Conservation (phyloP, 1,140 invertebrate species). For the Drosophila equinoxialis region DNA sequence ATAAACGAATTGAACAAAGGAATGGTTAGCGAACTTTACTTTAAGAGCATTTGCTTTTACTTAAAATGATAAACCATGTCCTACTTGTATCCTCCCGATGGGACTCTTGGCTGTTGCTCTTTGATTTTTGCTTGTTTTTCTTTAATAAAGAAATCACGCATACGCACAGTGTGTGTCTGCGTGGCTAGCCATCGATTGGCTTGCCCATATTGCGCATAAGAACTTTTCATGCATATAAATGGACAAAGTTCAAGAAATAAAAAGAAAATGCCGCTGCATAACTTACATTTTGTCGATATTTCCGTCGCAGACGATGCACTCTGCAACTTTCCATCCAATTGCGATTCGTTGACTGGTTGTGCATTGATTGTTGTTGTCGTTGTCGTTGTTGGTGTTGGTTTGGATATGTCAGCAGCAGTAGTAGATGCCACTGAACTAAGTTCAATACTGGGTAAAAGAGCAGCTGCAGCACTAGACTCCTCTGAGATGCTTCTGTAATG, state of each 20-base stretch:
- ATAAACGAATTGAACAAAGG: too few species aligned
- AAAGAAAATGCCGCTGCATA: conserved; percentile 5
- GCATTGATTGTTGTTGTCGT: conserved; percentile 1
- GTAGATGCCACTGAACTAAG: conserved; percentile 41
- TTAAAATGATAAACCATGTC: not conserved
- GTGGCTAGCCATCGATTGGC: conserved; percentile 35
- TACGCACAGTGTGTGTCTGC: conserved; percentile 47
- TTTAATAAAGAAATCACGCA: conserved; percentile 46
- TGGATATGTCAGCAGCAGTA: conserved; percentile 39
- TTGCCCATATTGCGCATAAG: conserved; percentile 37
- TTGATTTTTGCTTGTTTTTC: not conserved
- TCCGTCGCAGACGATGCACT: conserved; percentile 11
- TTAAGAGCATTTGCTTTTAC: not conserved
- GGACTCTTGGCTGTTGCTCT: not conserved
- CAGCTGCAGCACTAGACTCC: conserved; percentile 53
- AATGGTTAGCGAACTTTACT: not conserved
- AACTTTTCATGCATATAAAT: conserved; percentile 52
- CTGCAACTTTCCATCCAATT: conserved; percentile 19
- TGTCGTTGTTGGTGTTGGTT: conserved; percentile 8
- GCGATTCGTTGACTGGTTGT: conserved; percentile 20
- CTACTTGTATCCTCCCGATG: not conserved
- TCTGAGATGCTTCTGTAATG: conserved; percentile 70
- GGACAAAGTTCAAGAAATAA: conserved; percentile 12
- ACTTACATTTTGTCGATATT: conserved; percentile 38
- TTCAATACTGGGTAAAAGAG: conserved; percentile 59